A percentile compares a stretch with the other conserved stretches of the same genome.
These are phyloP conservation scores for Trichonephila clavata DNA, from an alignment of 1,140 invertebrate genomes.

Conservation along the genomic window DNA sequence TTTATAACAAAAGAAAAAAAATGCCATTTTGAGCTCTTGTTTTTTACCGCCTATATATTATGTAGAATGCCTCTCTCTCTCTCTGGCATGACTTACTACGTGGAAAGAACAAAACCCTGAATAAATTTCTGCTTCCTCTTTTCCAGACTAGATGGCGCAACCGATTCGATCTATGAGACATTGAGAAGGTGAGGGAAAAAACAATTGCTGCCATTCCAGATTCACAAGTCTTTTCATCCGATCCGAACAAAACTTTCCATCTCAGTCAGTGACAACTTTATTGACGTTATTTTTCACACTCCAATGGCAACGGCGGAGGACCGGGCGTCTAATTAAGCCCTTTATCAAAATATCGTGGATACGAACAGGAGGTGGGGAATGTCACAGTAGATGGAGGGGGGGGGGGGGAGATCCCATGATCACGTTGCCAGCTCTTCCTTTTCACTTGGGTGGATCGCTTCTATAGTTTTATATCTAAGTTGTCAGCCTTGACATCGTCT, in stretches of 20 bases:
- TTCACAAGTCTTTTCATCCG: conserved; percentile 56
- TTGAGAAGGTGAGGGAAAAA: conserved; percentile 1
- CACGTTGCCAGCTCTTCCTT: conserved; percentile 56
- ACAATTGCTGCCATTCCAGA: conserved; percentile 44
- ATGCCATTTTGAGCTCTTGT: too few relatives aligned
- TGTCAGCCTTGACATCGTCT: conserved; percentile 59
- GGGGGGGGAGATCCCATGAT: conserved; percentile 4
- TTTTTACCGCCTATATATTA: too few relatives aligned
- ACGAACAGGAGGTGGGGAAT: neutral
- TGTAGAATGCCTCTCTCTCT: too few relatives aligned
- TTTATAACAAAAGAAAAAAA: too few relatives aligned
- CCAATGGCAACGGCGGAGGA: conserved; percentile 46
- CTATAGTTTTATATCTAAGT: conserved; percentile 68
- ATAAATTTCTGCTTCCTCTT: conserved; percentile 9
- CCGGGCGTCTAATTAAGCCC: conserved; percentile 75
- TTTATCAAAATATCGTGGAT: conserved; percentile 75
- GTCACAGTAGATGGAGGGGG: conserved; percentile 18
- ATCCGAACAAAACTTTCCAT: conserved; percentile 72
- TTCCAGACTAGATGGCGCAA: conserved; percentile 38
- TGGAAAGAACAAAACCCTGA: neutral
- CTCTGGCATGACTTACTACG: too few relatives aligned
- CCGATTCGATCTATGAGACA: neutral
- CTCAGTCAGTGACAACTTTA: conserved; percentile 75
- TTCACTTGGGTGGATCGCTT: conserved; percentile 64
- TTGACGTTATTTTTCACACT: conserved; percentile 76